These are phyloP conservation scores for Lindbergichthys nudifrons DNA, from an alignment of 2,797 vertebrate species.

Conservation along the genomic window DNA sequence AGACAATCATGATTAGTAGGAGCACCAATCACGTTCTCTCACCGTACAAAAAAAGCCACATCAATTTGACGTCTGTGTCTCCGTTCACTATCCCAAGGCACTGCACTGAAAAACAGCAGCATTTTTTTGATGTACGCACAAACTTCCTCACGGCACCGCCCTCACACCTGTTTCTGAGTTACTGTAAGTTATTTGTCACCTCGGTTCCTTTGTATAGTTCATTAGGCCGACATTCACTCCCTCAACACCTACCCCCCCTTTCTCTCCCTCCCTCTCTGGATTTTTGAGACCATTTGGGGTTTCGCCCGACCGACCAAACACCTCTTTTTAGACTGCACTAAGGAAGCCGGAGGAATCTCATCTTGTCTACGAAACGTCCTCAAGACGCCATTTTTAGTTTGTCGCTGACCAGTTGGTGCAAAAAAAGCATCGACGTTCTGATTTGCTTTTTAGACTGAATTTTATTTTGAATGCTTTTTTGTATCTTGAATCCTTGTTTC, in stretches of 20 bases:
- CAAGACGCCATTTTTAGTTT: slow-evolving; percentile 74
- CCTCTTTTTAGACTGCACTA: slow-evolving; percentile 80
- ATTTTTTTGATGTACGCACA: slow-evolving; percentile 72
- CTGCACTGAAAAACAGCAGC: slow-evolving; percentile 84
- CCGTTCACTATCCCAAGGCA: slow-evolving; percentile 66
- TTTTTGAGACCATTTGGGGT: slow-evolving; percentile 79
- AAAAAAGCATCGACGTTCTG: slow-evolving; percentile 89
- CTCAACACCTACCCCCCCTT: slow-evolving; percentile 8
- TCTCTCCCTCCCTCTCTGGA: slow-evolving; percentile 65
- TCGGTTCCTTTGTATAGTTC: slow-evolving; percentile 79
- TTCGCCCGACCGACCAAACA: slow-evolving; percentile 78
- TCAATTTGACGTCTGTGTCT: slow-evolving; percentile 55
- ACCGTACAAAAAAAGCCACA: slow-evolving; percentile 20
- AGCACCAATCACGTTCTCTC: slow-evolving; percentile 48
- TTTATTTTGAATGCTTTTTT: slow-evolving; percentile 92
- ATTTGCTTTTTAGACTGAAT: slow-evolving; percentile 80
- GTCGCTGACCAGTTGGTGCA: slow-evolving; percentile 85
- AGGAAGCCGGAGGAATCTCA: slow-evolving; percentile 82
- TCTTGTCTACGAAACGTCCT: slow-evolving; percentile 80
- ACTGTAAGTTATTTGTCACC: slow-evolving; percentile 86
- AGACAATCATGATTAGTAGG: slow-evolving; percentile 91
- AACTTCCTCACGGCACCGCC: slow-evolving; percentile 55
- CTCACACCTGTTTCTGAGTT: slow-evolving; percentile 74
- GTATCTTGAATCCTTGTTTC: slow-evolving; percentile 88
- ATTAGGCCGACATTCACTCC: slow-evolving; percentile 54